A percentile compares a stretch with the other conserved stretches of the same genome.
These are phyloP conservation scores for Scolopax rusticola DNA, from an alignment of 2,797 vertebrate species.

Conservation along the genomic window DNA sequence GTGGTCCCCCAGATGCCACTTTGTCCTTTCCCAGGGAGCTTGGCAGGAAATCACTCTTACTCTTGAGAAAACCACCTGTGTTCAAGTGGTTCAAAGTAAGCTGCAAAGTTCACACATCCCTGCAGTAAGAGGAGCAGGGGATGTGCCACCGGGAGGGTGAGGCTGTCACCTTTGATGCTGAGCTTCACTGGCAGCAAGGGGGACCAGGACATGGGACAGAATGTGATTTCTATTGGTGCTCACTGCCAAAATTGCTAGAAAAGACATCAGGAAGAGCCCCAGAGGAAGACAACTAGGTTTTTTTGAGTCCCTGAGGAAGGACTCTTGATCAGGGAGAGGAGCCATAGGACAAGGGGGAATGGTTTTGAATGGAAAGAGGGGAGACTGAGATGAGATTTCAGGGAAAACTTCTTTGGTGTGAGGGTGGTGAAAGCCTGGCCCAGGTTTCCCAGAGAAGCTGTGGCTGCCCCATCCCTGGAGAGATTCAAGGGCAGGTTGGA, in stretches of 20 bases:
- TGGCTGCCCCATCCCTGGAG: no score
- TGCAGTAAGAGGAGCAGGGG: not conserved
- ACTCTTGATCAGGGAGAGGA: no score
- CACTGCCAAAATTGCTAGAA: not conserved
- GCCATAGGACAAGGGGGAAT: no score
- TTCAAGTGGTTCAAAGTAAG: not conserved
- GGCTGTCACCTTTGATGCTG: not conserved
- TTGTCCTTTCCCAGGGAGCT: not conserved
- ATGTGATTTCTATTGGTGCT: not conserved
- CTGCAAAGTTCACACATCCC: conserved; percentile 18
- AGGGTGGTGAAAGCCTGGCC: no score
- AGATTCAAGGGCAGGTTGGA: no score
- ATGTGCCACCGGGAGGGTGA: not conserved
- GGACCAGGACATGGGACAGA: not conserved
- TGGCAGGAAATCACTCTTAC: not conserved
- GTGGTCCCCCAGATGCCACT: rapidly evolving
- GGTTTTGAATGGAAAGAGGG: no score
- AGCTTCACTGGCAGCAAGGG: not conserved
- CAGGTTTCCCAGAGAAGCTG: no score
- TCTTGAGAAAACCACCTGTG: not conserved
- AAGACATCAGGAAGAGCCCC: not conserved
- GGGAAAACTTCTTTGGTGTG: no score
- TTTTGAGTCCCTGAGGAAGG: no score
- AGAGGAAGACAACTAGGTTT: not conserved
- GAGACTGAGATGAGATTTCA: no score